Conservation (phyloP, 2,888 invertebrate genomes). For the Perizoma affinitatum region DNA sequence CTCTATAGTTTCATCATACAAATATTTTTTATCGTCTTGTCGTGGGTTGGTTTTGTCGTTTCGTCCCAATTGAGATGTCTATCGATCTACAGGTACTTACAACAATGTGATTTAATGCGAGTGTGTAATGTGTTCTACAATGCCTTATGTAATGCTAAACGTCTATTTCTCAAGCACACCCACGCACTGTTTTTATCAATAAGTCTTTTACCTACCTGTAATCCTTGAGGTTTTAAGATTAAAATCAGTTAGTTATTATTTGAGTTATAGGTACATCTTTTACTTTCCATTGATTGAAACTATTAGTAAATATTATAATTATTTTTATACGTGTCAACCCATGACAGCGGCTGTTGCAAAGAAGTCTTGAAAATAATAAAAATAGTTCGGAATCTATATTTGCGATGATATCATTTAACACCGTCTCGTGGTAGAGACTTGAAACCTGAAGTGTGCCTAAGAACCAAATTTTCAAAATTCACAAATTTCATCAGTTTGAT, state of each 20-base stretch:
- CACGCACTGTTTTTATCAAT: conserved; percentile 31
- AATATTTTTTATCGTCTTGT: conserved; percentile 18
- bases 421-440: too few relatives aligned
- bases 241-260: conserved; percentile 4
- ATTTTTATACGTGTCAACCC: too few relatives aligned
- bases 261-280: too few relatives aligned
- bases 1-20: conserved; percentile 25
- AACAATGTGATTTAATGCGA: conserved; percentile 28
- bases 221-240: conserved; percentile 22
- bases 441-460: too few relatives aligned
- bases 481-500: too few relatives aligned
- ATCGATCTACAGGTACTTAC: conserved; percentile 35
- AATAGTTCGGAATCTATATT: too few relatives aligned
- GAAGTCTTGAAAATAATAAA: too few relatives aligned
- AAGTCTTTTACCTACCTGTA: conserved; percentile 26
- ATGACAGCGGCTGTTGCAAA: too few relatives aligned
- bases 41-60: conserved; percentile 32
- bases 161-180: conserved; percentile 32
- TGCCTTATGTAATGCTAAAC: conserved; percentile 29
- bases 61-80: conserved; percentile 35
- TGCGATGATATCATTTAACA: too few relatives aligned
- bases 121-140: conserved; percentile 36
- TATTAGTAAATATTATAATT: too few relatives aligned
- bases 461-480: too few relatives aligned
- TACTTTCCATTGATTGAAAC: too few relatives aligned